These are phyloP conservation scores for Plutomurus gul DNA, from an alignment of 1,140 invertebrate genomes.

Conservation along the genomic window DNA sequence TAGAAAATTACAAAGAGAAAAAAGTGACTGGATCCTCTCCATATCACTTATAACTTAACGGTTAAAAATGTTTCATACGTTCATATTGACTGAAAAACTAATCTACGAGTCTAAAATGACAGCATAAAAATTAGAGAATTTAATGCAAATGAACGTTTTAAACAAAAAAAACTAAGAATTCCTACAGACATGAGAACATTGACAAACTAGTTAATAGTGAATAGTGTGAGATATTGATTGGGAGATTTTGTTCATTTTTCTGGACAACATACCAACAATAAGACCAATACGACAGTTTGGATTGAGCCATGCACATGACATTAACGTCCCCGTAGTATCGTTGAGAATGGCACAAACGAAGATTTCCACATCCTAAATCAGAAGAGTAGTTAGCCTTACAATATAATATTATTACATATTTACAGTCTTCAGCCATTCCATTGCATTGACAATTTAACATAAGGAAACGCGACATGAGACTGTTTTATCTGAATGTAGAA, in stretches of 20 bases:
- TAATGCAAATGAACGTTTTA: no score
- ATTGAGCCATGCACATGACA: slow-evolving; percentile 66
- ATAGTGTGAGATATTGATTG: not conserved
- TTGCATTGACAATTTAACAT: no score
- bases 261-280: slow-evolving; percentile 58
- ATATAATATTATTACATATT: no score
- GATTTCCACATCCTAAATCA: slow-evolving; percentile 65
- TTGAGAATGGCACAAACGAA: slow-evolving; percentile 76
- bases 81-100: not conserved
- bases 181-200: not conserved
- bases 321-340: slow-evolving; percentile 75
- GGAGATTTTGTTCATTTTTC: not conserved
- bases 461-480: no score
- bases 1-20: no score
- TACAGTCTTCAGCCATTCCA: no score
- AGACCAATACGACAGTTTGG: slow-evolving; percentile 64
- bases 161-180: no score
- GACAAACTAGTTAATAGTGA: not conserved
- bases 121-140: not conserved
- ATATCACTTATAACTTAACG: slow-evolving; percentile 4
- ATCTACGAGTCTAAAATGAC: not conserved
- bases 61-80: no score
- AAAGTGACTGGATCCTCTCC: no score
- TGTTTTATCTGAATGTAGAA: no score
- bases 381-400: not conserved